Evolutionary conservation across 2,888 invertebrate genomes (phyloP), one percentile per base, ranked within the genome.

Genomic region (Ormyrus thymus): DNA sequence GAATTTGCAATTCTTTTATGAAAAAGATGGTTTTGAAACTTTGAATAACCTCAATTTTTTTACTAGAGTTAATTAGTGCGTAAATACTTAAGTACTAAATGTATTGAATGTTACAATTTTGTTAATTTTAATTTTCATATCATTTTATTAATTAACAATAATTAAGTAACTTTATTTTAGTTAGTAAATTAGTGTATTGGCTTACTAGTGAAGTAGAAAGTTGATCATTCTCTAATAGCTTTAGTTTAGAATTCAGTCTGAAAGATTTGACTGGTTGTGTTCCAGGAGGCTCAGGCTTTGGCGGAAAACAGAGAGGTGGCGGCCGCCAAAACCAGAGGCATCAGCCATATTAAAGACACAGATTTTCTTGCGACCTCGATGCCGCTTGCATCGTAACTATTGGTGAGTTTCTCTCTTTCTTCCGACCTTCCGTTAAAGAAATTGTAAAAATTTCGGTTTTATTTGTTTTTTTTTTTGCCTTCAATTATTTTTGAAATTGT

Each of bases 281-380:
- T 90, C 85, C 90, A 90, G 92, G 92, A 89, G 91, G 91, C 89
- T 91, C 92, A 88, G 92, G 94, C 90, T 95, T 94, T 92, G 95
- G 96, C 88, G 96, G 96, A 91, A 96, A 96, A 92, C 95, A 96
- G 92, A 94, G 95, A 90, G 95, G 96, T 90, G 91, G 92, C 88
- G 90, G 90, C 86, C 91, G 91, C 86, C 90, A 91, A 87, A 95
- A 95, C 92, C 95, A 95, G 92, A 94, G 96, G 93, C 96, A 96
- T 92, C 95, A 96, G 92, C 96, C 96, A 90, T 96, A 96, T 92
- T 96, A 95, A 91, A 87, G 87, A 87, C 88, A 87, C 86, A 87
- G 87, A 86, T 86, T 88, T 86, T 86, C 85, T 89, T 85, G 86
- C 87, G 87, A 86, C 88, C 84, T 86, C 87, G 87, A 88, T 88